phyloP scores from a whole-genome alignment of 1,140 invertebrate genomes.

The Drosophila triauraria region DNA sequence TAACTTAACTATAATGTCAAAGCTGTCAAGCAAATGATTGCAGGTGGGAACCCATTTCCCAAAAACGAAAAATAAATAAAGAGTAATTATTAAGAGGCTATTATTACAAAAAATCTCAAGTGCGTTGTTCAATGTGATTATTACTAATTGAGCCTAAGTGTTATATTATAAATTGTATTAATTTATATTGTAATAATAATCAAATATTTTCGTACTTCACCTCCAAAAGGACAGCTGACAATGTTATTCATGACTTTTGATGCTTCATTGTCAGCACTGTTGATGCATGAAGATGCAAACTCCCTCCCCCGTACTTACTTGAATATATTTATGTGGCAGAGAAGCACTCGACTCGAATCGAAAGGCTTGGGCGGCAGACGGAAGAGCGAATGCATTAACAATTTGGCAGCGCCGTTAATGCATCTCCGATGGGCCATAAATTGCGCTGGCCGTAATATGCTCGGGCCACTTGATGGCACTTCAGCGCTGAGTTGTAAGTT shows the following conservation, averaged over 20 bases:
- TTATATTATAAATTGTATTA: neutral
- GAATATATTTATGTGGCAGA: conserved; percentile 10
- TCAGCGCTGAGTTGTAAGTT: conserved; percentile 49
- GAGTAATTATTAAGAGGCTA: too few relatives aligned
- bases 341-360: conserved; percentile 4
- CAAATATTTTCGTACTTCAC: neutral
- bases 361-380: conserved; percentile 42
- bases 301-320: neutral
- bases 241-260: neutral
- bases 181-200: neutral
- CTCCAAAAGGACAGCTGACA: neutral
- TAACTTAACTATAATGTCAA: too few relatives aligned
- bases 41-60: neutral
- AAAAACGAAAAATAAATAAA: neutral
- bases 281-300: conserved; percentile 9
- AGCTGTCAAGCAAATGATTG: too few relatives aligned
- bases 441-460: conserved; percentile 57
- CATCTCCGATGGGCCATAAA: conserved; percentile 78
- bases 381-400: conserved; percentile 72
- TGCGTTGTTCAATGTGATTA: too few relatives aligned
- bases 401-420: conserved; percentile 71
- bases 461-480: conserved; percentile 74
- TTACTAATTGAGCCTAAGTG: neutral
- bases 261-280: conserved; percentile 24
- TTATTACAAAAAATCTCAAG: too few relatives aligned